Conservation (phyloP, 2,113 vertebrate genomes). For the Melanocharis versteri region DNA sequence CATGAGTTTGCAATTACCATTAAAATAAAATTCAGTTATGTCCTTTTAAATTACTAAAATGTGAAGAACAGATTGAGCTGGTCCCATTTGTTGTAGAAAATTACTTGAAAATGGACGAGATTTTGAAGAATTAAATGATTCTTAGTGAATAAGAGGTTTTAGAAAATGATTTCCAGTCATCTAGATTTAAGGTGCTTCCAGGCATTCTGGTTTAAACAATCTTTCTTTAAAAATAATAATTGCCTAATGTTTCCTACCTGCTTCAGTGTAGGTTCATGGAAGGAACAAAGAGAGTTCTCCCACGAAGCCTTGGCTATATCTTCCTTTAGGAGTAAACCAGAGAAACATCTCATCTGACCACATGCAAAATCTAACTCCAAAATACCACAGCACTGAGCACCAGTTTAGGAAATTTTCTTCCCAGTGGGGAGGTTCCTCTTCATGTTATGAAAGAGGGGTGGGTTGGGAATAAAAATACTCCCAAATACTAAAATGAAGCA, state of each 20-base stretch:
- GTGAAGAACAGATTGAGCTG: conserved; percentile 71
- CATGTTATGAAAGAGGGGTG: not conserved
- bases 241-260: conserved; percentile 3
- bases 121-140: conserved; percentile 67
- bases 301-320: not conserved
- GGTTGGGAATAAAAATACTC: not conserved
- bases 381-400: not conserved
- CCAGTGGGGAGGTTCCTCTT: not conserved
- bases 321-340: not conserved
- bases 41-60: conserved; percentile 77
- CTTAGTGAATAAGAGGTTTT: conserved; percentile 26
- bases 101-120: conserved; percentile 65
- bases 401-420: not conserved
- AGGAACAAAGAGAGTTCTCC: not conserved
- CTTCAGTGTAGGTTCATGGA: not conserved
- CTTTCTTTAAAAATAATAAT: not conserved
- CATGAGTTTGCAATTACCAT: conserved; percentile 79
- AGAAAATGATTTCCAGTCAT: conserved; percentile 60
- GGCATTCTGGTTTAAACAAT: conserved; percentile 59
- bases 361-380: not conserved
- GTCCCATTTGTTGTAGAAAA: conserved; percentile 66
- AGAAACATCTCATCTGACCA: not conserved
- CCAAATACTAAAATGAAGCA: not conserved
- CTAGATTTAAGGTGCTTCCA: conserved; percentile 43
- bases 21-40: conserved; percentile 77